A percentile compares a stretch with the other conserved stretches of the same genome.
Conservation (phyloP, 1,140 invertebrate species). For the Oncopodura yosiiana region DNA sequence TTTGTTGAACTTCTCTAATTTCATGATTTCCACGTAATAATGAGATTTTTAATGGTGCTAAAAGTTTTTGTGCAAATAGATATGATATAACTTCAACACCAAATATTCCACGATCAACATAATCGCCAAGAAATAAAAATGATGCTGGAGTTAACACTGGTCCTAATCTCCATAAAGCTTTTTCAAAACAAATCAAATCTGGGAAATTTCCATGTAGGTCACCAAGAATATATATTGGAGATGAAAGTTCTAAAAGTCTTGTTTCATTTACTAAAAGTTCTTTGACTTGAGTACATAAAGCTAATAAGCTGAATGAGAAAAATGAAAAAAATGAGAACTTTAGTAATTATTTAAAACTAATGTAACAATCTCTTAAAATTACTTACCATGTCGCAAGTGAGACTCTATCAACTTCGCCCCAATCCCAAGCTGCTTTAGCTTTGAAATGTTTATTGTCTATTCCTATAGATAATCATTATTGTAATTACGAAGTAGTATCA, state of each 20-base stretch:
- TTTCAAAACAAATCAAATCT: conserved; percentile 52
- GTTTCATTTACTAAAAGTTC: conserved; percentile 41
- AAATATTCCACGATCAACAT: conserved; percentile 53
- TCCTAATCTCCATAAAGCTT: conserved; percentile 50
- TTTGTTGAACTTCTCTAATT: conserved; percentile 53
- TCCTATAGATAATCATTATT: conserved; percentile 7
- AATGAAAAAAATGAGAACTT: too few species aligned
- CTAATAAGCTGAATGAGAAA: too few species aligned
- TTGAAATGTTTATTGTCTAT: too few species aligned
- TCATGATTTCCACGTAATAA: conserved; percentile 57
- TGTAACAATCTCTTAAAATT: neutral
- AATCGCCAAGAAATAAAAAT: conserved; percentile 57
- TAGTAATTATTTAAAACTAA: neutral
- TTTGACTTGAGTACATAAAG: conserved; percentile 35
- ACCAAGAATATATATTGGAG: conserved; percentile 50
- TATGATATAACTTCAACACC: conserved; percentile 55
- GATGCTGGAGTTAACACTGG: conserved; percentile 48
- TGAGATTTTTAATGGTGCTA: conserved; percentile 51
- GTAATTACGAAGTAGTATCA: conserved; percentile 38
- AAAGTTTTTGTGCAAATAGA: conserved; percentile 54
- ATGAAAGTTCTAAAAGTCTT: conserved; percentile 43
- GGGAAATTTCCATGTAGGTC: conserved; percentile 54
- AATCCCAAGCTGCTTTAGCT: conserved; percentile 42
- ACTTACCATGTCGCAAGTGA: conserved; percentile 26
- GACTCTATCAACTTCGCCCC: conserved; percentile 43